Base-by-base conservation (phyloP, 2,888 invertebrate genomes). In the Plebejus melissa region DNA sequence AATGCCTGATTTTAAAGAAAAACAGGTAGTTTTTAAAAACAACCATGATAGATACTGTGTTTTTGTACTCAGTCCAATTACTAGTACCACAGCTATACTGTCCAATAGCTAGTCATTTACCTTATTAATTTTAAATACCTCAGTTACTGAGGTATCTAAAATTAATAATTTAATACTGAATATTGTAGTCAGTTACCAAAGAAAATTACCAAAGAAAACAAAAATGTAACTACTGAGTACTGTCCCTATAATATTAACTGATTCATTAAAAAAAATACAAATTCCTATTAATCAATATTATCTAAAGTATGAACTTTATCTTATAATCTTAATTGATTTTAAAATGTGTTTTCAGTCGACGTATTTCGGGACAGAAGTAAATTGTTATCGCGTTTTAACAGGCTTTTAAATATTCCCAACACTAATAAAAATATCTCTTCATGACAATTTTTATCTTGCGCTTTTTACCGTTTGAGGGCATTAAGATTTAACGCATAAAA, bases 251-350 rank as follows among this genome's bases (percentile, higher is more conserved):
- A 60, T 13, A 13, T 65, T 32, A 32, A 65, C 65, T 11, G 65
- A 65, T 13, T 65, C 60, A 65, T 32, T 32, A 65, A 32, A 65
- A 70, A 41, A 41, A 71, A 71, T 22, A 70, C 70, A 22, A n/a
- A 41, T 71, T 11, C 70, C 70, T 75, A 78, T 79, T 76, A 76
- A 79, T 80, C 79, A 79, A 79, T 80, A 78, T 84, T 79, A 80
- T 80, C 79, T 79, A 9, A 79, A 80, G 74, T 80, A 75, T 78
- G 81, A 82, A 83, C 81, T 80, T 70, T 78, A 78, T 79, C 82
- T 82, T 76, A 74, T 78, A 79, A 80, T 81, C 83, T 84, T 80
- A 83, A 83, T 83, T 83, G 82, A 83, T 81, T 79, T 79, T 50
- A 76, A 74, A 74, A 74, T 50, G 46, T 72, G 46, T 72, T 72